Percentiles rank a stretch among this genome's conserved stretches.
phyloP scores from a whole-genome alignment of 2,888 invertebrate genomes.

The Zhuqinia jingwanae region DNA sequence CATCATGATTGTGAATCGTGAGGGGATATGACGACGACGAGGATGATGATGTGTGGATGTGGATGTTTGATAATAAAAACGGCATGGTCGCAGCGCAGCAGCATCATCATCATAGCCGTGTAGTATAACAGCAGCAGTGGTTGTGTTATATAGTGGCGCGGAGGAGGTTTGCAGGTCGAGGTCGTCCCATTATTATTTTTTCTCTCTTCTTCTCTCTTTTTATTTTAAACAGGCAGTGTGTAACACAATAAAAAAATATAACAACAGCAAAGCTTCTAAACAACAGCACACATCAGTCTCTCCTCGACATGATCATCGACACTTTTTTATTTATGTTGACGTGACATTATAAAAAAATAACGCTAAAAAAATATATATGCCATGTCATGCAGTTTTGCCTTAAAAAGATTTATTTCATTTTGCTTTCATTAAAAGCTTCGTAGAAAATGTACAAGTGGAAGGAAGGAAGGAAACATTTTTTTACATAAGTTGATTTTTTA shows the following conservation, averaged over 20 bases:
- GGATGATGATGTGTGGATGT: not conserved
- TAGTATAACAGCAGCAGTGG: no score
- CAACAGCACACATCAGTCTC: not conserved
- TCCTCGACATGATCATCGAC: no score
- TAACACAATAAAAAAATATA: not conserved
- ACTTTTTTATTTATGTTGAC: no score
- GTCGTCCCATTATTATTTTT: slow-evolving; percentile 66
- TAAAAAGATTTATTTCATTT: no score
- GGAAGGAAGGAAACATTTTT: no score
- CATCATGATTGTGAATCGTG: not conserved
- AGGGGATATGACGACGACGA: not conserved
- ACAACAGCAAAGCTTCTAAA: not conserved
- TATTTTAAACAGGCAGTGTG: not conserved
- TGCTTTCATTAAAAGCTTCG: no score
- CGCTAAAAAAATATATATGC: slow-evolving; percentile 1
- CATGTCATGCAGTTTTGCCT: no score
- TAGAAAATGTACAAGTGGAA: no score
- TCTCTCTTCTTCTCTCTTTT: not conserved
- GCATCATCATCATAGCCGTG: not conserved
- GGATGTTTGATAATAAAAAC: slow-evolving; percentile 22
- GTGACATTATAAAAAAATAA: slow-evolving; percentile 12
- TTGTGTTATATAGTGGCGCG: slow-evolving; percentile 6
- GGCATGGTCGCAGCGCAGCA: slow-evolving; percentile 17
- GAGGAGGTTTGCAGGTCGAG: slow-evolving; percentile 79
- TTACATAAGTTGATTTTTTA: no score